A percentile compares a stretch with the other conserved stretches of the same genome.
phyloP scores from a whole-genome alignment of 2,797 vertebrate genomes.

The Hippoglossus hippoglossus region DNA sequence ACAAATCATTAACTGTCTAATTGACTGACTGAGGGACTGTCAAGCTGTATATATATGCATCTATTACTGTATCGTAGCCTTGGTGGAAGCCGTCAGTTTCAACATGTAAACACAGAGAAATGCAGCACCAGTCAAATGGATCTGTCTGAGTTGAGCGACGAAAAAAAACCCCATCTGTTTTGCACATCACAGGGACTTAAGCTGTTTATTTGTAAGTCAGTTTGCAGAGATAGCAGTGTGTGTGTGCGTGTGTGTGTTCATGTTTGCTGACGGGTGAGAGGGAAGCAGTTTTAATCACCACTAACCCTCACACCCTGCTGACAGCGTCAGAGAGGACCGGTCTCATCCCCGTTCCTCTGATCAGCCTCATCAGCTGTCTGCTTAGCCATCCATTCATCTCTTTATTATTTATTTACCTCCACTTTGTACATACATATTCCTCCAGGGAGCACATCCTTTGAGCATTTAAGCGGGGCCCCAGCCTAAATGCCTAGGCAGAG shows the following conservation, averaged over 20 bases:
- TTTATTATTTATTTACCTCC: conserved; percentile 80
- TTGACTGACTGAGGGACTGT: background rate
- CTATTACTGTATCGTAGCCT: conserved; percentile 25
- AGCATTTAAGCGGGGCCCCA: conserved; percentile 59
- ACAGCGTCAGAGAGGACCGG: conserved; percentile 72
- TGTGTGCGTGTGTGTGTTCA: background rate
- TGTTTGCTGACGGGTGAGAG: conserved; percentile 75
- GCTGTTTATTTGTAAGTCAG: conserved; percentile 77
- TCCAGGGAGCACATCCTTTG: conserved; percentile 58
- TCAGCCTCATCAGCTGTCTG: conserved; percentile 81
- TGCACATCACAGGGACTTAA: conserved; percentile 81
- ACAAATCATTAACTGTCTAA: conserved; percentile 4
- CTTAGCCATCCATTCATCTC: conserved; percentile 75
- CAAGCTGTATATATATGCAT: background rate
- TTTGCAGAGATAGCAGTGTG: conserved; percentile 62
- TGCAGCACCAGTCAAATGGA: conserved; percentile 63
- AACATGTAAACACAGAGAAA: conserved; percentile 49
- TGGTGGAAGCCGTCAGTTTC: conserved; percentile 29
- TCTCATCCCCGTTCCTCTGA: conserved; percentile 69
- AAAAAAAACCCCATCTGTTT: conserved; percentile 70
- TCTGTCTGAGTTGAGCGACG: conserved; percentile 40
- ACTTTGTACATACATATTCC: conserved; percentile 71
- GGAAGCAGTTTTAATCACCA: conserved; percentile 81
- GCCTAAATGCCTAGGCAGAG: conserved; percentile 45
- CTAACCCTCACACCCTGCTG: conserved; percentile 78